Percentiles rank a stretch among this genome's conserved stretches.
These are phyloP conservation scores for Hippocampus mohnikei DNA, from an alignment of 2,113 vertebrate species.

Conservation along the genomic window DNA sequence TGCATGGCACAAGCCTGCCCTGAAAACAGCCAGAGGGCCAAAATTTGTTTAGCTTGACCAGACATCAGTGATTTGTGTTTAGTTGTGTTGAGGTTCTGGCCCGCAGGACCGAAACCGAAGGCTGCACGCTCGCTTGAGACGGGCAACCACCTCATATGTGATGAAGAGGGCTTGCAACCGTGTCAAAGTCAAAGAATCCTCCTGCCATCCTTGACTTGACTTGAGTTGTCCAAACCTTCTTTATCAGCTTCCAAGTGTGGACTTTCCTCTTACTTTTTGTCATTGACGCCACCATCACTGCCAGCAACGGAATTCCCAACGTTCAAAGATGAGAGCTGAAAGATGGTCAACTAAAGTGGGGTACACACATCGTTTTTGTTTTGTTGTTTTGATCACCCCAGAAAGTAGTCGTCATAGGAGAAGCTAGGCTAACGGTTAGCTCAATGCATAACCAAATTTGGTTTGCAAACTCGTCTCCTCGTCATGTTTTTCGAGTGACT, in stretches of 20 bases:
- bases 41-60: constrained; percentile 13
- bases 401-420: too few species aligned
- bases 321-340: background rate
- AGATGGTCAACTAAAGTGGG: background rate
- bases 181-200: constrained; percentile 36
- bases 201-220: constrained; percentile 36
- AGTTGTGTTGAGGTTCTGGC: constrained; percentile 33
- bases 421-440: too few species aligned
- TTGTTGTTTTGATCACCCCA: background rate
- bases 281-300: constrained; percentile 40
- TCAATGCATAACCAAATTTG: too few species aligned
- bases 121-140: constrained; percentile 39
- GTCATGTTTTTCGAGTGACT: too few species aligned
- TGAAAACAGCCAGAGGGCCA: background rate
- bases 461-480: too few species aligned
- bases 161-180: constrained; percentile 35
- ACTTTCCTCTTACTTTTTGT: constrained; percentile 28
- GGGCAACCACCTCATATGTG: constrained; percentile 35
- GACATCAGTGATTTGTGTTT: constrained; percentile 57
- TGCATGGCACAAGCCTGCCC: background rate
- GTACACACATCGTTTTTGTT: background rate
- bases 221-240: constrained; percentile 25
- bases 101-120: constrained; percentile 20
- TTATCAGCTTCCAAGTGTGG: constrained; percentile 24
- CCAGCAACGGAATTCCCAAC: constrained; percentile 23